These are phyloP conservation scores for Ichneumoninae sp. DNA, from an alignment of 2,888 invertebrate genomes.

Conservation along the genomic window DNA sequence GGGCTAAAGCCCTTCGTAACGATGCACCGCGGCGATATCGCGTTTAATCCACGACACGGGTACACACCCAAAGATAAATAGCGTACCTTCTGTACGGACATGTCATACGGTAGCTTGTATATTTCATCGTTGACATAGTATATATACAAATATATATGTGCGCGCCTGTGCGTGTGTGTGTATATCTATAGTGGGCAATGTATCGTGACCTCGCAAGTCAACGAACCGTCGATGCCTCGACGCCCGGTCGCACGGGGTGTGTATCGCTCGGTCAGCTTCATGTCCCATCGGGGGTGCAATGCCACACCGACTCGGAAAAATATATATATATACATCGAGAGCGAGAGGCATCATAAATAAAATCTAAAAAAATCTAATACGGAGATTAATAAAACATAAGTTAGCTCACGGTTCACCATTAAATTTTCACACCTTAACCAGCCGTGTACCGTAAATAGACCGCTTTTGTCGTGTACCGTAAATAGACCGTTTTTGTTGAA, in stretches of 20 bases:
- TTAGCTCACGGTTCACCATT: too few species aligned
- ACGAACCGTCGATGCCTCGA: conserved; percentile 67
- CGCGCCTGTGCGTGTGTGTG: not conserved
- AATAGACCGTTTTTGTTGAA: too few species aligned
- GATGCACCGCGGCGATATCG: conserved; percentile 55
- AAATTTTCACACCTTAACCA: too few species aligned
- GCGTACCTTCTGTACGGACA: not conserved
- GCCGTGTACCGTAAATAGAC: too few species aligned
- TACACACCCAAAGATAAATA: conserved; percentile 12
- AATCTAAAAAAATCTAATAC: too few species aligned
- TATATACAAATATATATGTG: not conserved
- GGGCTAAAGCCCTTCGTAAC: conserved; percentile 63
- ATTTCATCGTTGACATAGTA: conserved; percentile 26
- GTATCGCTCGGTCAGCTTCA: conserved; percentile 64
- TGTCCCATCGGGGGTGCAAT: conserved; percentile 58
- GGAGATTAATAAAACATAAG: too few species aligned
- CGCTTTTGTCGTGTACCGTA: too few species aligned
- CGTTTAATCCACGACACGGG: conserved; percentile 27
- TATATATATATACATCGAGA: conserved; percentile 29
- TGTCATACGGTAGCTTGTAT: conserved; percentile 7
- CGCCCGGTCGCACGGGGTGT: conserved; percentile 63
- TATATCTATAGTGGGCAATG: conserved; percentile 44
- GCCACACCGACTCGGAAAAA: conserved; percentile 39
- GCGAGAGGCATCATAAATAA: conserved; percentile 6
- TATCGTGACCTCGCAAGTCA: conserved; percentile 67